Conservation (phyloP, 1,140 invertebrate species). For the Watersipora subatra region DNA sequence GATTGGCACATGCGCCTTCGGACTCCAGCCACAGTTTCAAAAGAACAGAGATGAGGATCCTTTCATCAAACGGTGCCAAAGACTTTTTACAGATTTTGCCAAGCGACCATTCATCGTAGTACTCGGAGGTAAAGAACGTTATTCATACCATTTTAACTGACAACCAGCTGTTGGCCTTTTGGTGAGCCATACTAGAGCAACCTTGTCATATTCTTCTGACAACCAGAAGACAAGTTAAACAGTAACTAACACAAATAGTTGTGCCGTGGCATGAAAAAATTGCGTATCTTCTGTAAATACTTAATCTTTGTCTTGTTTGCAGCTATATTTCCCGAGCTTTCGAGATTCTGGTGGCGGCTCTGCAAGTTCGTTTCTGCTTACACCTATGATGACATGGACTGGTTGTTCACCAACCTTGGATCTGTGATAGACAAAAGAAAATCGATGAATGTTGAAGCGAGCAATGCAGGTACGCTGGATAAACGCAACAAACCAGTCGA, state of each 20-base stretch:
- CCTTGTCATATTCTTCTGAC: no score
- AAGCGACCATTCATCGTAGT: background rate
- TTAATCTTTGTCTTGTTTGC: background rate
- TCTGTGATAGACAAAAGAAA: background rate
- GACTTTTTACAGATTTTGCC: slow-evolving; percentile 15
- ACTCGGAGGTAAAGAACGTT: background rate
- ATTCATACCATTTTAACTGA: no score
- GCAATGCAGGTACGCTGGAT: background rate
- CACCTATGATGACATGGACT: slow-evolving; percentile 5
- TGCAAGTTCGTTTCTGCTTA: background rate
- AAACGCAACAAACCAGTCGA: slow-evolving; percentile 14
- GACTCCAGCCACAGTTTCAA: slow-evolving; percentile 40
- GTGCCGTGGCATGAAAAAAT: no score
- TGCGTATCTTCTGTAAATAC: no score
- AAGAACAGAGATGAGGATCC: slow-evolving; percentile 36
- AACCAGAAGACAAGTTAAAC: no score
- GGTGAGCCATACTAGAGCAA: no score
- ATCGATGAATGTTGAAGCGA: background rate
- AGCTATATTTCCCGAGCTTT: background rate
- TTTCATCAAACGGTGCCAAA: slow-evolving; percentile 21
- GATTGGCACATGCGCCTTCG: slow-evolving; percentile 43
- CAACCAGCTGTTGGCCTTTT: no score
- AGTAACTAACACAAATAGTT: no score
- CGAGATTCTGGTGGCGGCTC: background rate
- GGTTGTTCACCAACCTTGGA: background rate